phyloP scores from a whole-genome alignment of 2,797 vertebrate genomes.

The Tamandua tetradactyla region DNA sequence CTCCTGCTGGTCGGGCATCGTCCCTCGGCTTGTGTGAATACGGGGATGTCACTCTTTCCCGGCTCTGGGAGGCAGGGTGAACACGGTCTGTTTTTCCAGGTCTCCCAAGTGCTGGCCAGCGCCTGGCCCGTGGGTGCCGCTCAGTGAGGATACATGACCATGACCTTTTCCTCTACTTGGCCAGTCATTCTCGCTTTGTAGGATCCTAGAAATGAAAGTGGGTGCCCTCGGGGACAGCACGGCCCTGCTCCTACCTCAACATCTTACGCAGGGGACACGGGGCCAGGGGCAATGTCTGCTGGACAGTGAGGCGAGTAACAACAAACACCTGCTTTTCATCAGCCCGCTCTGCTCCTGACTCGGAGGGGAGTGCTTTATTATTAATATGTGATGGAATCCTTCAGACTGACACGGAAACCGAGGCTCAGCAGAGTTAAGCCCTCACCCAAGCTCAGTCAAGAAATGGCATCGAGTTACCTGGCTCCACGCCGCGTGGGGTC shows the following conservation, averaged over 20 bases:
- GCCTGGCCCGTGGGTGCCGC: neutral
- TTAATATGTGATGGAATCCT: neutral
- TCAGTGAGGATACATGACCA: neutral
- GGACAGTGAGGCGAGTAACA: neutral
- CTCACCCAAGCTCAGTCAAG: neutral
- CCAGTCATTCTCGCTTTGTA: neutral
- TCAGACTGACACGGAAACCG: neutral
- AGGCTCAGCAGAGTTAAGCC: neutral
- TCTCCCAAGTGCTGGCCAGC: accelerated
- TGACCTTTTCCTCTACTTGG: neutral
- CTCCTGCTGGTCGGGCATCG: too few species aligned
- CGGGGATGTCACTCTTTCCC: neutral
- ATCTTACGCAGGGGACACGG: neutral
- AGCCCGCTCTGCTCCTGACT: accelerated
- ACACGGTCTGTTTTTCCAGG: accelerated
- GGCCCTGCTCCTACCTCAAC: neutral
- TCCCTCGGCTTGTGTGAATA: accelerated
- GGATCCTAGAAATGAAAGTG: neutral
- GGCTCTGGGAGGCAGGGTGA: neutral
- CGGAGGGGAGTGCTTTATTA: neutral
- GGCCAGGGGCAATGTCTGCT: accelerated
- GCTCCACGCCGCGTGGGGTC: accelerated
- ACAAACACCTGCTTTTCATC: neutral
- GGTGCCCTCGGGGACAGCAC: neutral
- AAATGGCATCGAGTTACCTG: neutral